Conservation (phyloP, 2,888 invertebrate genomes). For the Plebejus anna region DNA sequence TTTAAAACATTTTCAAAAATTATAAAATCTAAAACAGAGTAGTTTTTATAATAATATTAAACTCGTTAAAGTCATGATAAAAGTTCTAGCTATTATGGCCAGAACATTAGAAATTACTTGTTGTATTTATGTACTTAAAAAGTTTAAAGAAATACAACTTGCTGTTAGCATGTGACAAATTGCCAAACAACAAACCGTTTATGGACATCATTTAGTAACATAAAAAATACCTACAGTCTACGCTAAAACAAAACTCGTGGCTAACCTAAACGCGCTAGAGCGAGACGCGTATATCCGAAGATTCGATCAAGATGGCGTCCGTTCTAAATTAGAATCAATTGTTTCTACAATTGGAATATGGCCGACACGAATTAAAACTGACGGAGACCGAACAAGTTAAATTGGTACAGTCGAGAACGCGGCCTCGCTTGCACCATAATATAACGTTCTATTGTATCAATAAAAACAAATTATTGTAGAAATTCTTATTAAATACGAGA, state of each 20-base stretch:
- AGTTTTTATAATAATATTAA: background rate
- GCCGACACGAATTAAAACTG: constrained; percentile 33
- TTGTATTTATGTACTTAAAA: too few relatives aligned
- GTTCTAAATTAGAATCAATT: constrained; percentile 36
- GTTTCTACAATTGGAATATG: constrained; percentile 35
- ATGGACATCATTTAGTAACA: background rate
- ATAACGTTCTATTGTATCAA: background rate
- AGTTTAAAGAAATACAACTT: too few relatives aligned
- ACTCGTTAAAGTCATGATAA: too few relatives aligned
- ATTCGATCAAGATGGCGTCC: constrained; percentile 36
- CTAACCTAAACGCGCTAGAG: constrained; percentile 11
- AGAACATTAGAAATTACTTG: too few relatives aligned
- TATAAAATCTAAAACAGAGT: background rate
- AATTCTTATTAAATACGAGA: background rate
- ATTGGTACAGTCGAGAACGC: constrained; percentile 7
- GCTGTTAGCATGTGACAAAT: too few relatives aligned
- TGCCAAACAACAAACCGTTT: too few relatives aligned
- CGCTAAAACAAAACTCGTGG: constrained; percentile 16
- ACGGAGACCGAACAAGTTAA: constrained; percentile 13
- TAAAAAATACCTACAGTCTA: background rate
- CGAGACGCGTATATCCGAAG: constrained; percentile 10
- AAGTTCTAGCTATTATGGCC: too few relatives aligned
- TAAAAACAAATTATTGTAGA: background rate
- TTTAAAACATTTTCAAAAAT: background rate
- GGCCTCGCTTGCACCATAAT: background rate